These are phyloP conservation scores for Notoglanidium macrostoma DNA, from an alignment of 2,797 vertebrate genomes.

Conservation along the genomic window DNA sequence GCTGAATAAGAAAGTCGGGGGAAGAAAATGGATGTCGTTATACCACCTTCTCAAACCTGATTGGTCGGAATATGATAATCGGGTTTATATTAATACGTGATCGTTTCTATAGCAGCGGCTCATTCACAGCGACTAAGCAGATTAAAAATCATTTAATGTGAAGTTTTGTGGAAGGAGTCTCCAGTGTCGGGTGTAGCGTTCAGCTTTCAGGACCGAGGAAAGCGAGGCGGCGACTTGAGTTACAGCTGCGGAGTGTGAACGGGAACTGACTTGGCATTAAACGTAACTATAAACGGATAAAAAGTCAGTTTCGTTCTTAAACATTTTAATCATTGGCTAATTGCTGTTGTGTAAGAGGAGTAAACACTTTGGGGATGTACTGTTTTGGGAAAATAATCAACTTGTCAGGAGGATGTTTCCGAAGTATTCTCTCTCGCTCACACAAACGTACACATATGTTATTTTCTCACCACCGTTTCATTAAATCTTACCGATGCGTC, in stretches of 20 bases:
- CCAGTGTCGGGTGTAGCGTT: not conserved
- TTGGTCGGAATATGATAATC: not conserved
- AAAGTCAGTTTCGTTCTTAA: not conserved
- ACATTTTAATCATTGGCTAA: not conserved
- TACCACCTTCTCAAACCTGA: not conserved
- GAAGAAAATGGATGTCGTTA: not conserved
- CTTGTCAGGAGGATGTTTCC: not conserved
- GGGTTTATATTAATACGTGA: not conserved
- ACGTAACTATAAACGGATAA: not conserved
- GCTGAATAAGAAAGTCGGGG: not conserved
- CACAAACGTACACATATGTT: not conserved
- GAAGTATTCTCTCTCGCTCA: not conserved
- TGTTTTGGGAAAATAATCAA: not conserved
- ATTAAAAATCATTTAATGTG: not conserved
- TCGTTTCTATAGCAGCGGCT: not conserved
- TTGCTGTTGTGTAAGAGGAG: not conserved
- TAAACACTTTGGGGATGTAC: not conserved
- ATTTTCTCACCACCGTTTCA: constrained; percentile 56
- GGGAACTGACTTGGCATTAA: not conserved
- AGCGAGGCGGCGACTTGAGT: not conserved
- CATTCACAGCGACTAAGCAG: not conserved
- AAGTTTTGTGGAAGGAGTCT: not conserved
- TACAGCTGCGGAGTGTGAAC: not conserved
- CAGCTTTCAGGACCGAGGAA: not conserved
- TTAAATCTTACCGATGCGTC: constrained; percentile 25